Base-by-base conservation (phyloP, 2,797 vertebrate genomes). In the Acanthopagrus latus region DNA sequence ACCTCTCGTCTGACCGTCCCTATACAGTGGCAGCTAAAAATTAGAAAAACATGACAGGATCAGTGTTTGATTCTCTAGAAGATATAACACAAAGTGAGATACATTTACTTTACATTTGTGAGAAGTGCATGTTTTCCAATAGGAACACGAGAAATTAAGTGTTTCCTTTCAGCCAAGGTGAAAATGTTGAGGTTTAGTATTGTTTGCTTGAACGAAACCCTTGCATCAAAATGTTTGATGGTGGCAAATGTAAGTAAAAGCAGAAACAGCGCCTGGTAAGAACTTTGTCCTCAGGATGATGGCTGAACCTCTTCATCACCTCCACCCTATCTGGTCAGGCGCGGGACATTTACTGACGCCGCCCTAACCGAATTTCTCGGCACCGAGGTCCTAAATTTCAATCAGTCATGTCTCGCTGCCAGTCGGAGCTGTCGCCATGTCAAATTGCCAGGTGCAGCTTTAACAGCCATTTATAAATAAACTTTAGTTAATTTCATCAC, bases 401-500 rank as follows among this genome's bases (percentile, higher is more conserved):
- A 74, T 87, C 81, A 60, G 62, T 74, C 76, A 54, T 60, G 62
- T 78, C 62, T 74, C 17, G 25, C 33, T 33, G 77, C 56, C 59
- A 38, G 80, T 81, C 21, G 25, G 71, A 54, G 21, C 74, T 85
- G 80, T 83, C 83, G 82, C 68, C 65, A 23, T 65, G 80, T 58
- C 77, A 65, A 89, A 85, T 71, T 82, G 56, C 83, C 80, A 85
- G 68, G 66, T 86, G 82, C 80, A 7, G 85, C 70, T 84, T 89
- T 74, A 81, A 66, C 77, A 64, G 75, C 25, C 18, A 79, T 80
- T 89, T 82, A 64, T 84, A 90, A 91, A 87, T 83, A 89, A 17
- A 83, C 90, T 85, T 89, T 60, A 76, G 64, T 80, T 88, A 83
- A 88, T 88, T 87, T 90, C 83, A 88, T 90, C 81, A 60, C 84